A percentile compares a stretch with the other conserved stretches of the same genome.
Conservation (phyloP, 2,888 invertebrate genomes). For the Polia nebulosa region DNA sequence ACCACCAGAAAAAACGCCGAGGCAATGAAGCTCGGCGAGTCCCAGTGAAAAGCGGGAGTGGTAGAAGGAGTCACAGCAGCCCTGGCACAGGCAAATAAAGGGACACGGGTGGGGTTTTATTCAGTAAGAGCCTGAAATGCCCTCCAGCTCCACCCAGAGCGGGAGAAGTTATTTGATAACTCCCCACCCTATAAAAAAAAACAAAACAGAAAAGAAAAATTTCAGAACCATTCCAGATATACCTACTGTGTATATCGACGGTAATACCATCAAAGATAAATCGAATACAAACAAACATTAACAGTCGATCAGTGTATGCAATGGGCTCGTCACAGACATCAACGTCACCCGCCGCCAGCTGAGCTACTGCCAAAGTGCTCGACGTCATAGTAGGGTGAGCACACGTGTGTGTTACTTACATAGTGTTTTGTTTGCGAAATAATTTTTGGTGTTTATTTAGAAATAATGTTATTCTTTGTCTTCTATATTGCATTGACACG, state of each 20-base stretch:
- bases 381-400: constrained; percentile 52
- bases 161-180: too few relatives aligned
- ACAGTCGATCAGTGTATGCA: constrained; percentile 9
- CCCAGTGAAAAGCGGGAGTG: too few relatives aligned
- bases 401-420: constrained; percentile 1
- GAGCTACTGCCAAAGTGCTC: constrained; percentile 63
- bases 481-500: too few relatives aligned
- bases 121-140: too few relatives aligned
- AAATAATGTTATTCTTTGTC: not conserved
- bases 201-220: not conserved
- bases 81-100: too few relatives aligned
- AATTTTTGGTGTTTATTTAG: not conserved
- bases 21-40: too few relatives aligned
- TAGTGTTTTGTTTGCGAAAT: not conserved
- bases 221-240: not conserved
- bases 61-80: too few relatives aligned
- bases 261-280: not conserved
- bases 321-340: constrained; percentile 45
- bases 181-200: not conserved
- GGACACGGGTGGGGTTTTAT: too few relatives aligned
- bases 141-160: too few relatives aligned
- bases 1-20: too few relatives aligned
- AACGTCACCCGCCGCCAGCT: constrained; percentile 47
- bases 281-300: constrained; percentile 25
- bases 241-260: not conserved